phyloP scores from a whole-genome alignment of 2,797 vertebrate species.

The Gastrophryne carolinensis region DNA sequence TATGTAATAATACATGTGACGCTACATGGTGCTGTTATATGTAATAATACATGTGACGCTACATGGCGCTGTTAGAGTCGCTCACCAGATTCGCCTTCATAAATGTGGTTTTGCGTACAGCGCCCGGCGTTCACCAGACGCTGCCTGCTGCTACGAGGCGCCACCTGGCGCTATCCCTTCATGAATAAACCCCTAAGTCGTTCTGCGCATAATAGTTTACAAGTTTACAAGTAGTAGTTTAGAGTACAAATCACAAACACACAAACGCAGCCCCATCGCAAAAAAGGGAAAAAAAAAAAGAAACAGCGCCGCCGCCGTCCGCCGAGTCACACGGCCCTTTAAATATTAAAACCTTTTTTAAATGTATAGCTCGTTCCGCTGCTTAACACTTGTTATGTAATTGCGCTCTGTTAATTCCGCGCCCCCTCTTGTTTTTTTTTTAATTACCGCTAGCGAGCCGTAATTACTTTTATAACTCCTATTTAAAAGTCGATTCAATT shows the following conservation, averaged over 20 bases:
- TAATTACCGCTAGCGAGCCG: conserved; percentile 6
- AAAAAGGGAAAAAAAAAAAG: background rate
- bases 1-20: no score
- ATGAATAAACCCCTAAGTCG: no score
- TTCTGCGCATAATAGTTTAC: background rate
- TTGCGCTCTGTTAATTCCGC: background rate
- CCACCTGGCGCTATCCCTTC: no score
- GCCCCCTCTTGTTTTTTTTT: conserved; percentile 10
- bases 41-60: no score
- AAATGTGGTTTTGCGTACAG: no score
- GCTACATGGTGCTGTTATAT: no score
- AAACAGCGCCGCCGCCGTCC: background rate
- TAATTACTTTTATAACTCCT: conserved; percentile 18
- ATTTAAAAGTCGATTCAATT: background rate
- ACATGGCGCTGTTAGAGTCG: no score
- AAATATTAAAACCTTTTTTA: background rate
- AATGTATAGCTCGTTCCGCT: background rate
- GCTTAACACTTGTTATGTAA: background rate
- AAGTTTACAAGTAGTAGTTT: no score
- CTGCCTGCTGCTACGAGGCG: no score
- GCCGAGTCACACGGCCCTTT: background rate
- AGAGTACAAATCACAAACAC: background rate
- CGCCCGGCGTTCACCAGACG: no score
- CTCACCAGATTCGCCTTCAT: no score
- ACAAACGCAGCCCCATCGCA: background rate